Evolutionary conservation across 2,797 vertebrate species (phyloP).

Genomic region (Cyprinella venusta): DNA sequence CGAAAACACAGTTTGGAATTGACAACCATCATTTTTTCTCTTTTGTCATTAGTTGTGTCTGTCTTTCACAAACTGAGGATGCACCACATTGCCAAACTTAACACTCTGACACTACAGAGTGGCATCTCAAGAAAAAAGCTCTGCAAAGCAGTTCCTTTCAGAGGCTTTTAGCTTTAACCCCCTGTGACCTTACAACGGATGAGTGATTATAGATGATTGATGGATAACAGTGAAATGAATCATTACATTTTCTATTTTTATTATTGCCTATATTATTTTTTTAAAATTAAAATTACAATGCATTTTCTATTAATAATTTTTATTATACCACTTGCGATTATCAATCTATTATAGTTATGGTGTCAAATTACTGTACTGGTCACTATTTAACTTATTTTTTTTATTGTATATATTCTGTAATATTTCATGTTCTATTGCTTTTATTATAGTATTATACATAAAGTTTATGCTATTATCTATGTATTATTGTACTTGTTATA

Average conservation of each 20-base stretch:
- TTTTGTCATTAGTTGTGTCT: neutral
- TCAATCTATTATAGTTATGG: no score
- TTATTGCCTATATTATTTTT: neutral
- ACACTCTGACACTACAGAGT: conserved; percentile 1
- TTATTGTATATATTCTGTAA: no score
- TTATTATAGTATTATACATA: neutral
- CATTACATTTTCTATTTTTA: neutral
- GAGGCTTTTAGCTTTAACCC: neutral
- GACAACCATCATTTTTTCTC: conserved; percentile 2
- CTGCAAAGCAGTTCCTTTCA: neutral
- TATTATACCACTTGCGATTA: no score
- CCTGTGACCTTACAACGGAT: neutral
- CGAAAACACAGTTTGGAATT: conserved; percentile 7
- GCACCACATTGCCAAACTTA: conserved; percentile 16
- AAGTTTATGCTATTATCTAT: neutral
- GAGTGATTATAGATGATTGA: neutral
- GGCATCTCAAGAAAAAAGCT: conserved; percentile 2
- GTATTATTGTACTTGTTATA: neutral
- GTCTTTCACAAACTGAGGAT: conserved; percentile 17
- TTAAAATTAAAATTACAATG: neutral
- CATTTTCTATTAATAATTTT: no score
- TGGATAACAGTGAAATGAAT: neutral
- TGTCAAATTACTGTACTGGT: no score
- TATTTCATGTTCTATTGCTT: neutral
- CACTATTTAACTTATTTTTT: no score